A percentile compares a stretch with the other conserved stretches of the same genome.
Evolutionary conservation across 2,797 vertebrate genomes (phyloP).

Genomic region (Sebastes iracundus): DNA sequence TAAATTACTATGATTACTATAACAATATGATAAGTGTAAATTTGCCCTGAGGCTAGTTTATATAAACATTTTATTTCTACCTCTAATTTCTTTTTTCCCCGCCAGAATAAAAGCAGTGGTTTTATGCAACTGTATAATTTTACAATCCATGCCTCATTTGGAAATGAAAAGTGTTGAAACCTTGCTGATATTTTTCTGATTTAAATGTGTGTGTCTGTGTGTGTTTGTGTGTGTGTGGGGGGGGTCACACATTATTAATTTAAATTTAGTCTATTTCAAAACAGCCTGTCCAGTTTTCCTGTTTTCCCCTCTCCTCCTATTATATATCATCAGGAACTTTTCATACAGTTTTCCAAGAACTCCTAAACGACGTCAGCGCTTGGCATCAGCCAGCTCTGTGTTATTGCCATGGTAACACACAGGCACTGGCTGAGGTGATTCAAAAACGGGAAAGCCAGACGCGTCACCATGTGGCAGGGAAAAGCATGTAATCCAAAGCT

Average conservation of each 20-base stretch:
- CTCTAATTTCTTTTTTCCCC: fast-evolving
- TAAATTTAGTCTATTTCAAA: constrained; percentile 14
- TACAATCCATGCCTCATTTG: neutral
- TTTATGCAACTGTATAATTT: neutral
- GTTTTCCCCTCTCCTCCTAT: neutral
- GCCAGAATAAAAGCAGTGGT: neutral
- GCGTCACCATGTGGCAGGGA: constrained; percentile 49
- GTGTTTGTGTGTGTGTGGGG: neutral
- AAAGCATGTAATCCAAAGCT: constrained; percentile 53
- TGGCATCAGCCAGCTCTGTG: constrained; percentile 10
- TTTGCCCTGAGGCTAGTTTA: neutral
- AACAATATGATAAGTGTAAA: neutral
- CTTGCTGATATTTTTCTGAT: constrained; percentile 3
- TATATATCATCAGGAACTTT: neutral
- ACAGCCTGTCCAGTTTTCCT: neutral
- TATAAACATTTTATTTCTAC: neutral
- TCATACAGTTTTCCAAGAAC: constrained; percentile 36
- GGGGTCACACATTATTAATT: neutral
- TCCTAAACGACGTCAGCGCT: constrained; percentile 11
- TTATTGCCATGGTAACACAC: constrained; percentile 60
- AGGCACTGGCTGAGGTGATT: constrained; percentile 9
- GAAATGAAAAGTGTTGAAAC: neutral
- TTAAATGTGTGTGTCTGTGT: neutral
- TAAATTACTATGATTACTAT: neutral
- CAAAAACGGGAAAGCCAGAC: constrained; percentile 38